Percentiles rank a stretch among this genome's conserved stretches.
Evolutionary conservation across 2,113 vertebrate genomes (phyloP).

Genomic region (Vidua macroura): DNA sequence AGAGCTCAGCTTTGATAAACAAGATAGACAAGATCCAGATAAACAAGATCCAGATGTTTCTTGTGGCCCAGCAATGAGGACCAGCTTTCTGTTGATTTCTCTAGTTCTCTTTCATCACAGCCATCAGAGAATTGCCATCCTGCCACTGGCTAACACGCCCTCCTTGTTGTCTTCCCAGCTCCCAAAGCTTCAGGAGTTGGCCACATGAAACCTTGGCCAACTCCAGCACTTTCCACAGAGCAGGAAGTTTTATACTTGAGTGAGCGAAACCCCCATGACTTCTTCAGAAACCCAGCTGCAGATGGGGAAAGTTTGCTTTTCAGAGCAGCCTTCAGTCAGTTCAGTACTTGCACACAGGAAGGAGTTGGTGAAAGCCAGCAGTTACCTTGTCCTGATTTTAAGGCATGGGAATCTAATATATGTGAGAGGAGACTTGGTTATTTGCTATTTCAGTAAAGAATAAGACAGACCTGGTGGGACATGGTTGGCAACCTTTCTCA

Average conservation of each 20-base stretch:
- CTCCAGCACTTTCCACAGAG: not conserved
- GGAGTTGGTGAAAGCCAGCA: not conserved
- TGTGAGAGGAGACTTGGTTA: not conserved
- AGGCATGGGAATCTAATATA: not conserved
- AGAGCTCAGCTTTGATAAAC: not conserved
- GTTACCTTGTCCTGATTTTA: not conserved
- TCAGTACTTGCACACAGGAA: not conserved
- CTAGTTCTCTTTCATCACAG: not conserved
- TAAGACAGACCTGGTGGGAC: not conserved
- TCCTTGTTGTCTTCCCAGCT: not conserved
- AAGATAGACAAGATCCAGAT: not conserved
- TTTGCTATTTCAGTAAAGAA: not conserved
- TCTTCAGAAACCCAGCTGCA: not conserved
- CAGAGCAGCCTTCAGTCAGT: not conserved
- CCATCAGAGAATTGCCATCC: not conserved
- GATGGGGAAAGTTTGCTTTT: not conserved
- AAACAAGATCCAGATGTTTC: not conserved
- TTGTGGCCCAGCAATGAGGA: not conserved
- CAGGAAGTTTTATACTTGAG: not conserved
- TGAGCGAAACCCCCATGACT: not conserved
- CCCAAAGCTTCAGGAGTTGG: not conserved
- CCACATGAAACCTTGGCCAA: not conserved
- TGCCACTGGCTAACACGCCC: not conserved
- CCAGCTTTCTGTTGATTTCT: not conserved
- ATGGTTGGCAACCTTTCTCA: fast-evolving